Evolutionary conservation across 2,113 vertebrate species (phyloP), one percentile per base, ranked within the genome.

Genomic region (Nesospiza acunhae): DNA sequence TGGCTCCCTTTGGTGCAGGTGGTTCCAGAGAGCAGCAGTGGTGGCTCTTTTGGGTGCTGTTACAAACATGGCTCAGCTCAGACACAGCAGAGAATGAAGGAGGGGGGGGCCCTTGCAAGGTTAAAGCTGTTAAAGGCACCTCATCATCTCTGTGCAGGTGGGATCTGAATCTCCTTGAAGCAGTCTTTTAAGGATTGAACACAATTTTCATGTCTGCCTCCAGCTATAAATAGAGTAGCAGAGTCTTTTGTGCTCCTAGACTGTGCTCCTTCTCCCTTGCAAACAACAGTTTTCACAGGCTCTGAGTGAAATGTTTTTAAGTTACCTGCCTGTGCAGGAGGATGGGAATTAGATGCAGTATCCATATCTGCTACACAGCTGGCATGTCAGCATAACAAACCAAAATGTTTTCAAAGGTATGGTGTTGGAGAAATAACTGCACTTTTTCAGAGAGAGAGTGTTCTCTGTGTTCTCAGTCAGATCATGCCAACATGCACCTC

Each of bases 161-260:
- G 47, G 28, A 67, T 47, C 20, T 55, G 70, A 58, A 50, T 84
- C 39, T 85, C 58, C 70, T 76, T 42, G 13, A 44, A 88, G 63
- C 26, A 60, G 46, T n/a, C 35, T 66, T 97, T 46, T 69, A 39
- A 73, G 24, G 37, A 55, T 4, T 69, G 30, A 79, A 82, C 20
- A 76, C 39, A 66, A 39, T 96, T 94, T 93, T 89, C 53, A 15
- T 83, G 42, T 90, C 78, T 85, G 46, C 78, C 74, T 89, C 70
- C 35, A 83, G 53, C 59, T 72, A 59, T 66, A 93, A 87, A 60
- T 41, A 83, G 27, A 44, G 56, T 39, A 79, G 75, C 46, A 58
- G 69, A 55, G 76, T 79, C 67, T 69, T 78, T 69, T 77, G 21
- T 74, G 81, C 47, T 91, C n/a, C 33, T 58, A 17, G 58, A 13